These are phyloP conservation scores for Pristionchus maxplancki DNA, from an alignment of 2,888 invertebrate genomes.

Conservation along the genomic window DNA sequence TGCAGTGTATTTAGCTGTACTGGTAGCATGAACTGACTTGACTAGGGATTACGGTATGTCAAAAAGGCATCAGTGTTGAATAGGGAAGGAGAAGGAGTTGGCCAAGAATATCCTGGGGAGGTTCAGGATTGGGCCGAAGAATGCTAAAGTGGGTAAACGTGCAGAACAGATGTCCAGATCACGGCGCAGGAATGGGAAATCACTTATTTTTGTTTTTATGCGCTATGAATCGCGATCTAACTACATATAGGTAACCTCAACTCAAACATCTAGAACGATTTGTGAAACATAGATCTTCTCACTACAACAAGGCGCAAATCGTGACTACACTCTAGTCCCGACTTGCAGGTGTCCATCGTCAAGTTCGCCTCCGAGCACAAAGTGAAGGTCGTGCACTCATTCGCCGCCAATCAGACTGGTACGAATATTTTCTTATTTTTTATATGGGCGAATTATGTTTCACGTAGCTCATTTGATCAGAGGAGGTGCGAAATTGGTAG, in stretches of 20 bases:
- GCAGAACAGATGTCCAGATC: too few species aligned
- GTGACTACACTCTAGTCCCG: not conserved
- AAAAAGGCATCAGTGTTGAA: too few species aligned
- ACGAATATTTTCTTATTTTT: too few species aligned
- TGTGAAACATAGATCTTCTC: too few species aligned
- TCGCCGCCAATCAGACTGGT: slow-evolving; percentile 56
- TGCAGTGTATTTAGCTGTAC: not conserved
- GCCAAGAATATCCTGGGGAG: slow-evolving; percentile 62
- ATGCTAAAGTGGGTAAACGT: not conserved
- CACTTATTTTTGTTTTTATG: too few species aligned
- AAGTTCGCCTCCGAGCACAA: slow-evolving; percentile 69
- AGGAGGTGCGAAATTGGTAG: not conserved
- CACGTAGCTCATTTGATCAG: not conserved
- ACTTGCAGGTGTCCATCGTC: slow-evolving; percentile 58
- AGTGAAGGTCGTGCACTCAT: slow-evolving; percentile 64
- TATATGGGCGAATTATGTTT: not conserved
- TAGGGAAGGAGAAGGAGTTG: slow-evolving; percentile 68
- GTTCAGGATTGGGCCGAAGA: slow-evolving; percentile 61
- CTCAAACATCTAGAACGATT: not conserved
- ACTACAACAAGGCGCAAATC: too few species aligned
- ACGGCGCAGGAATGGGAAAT: too few species aligned
- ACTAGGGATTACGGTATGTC: too few species aligned
- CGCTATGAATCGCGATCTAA: too few species aligned
- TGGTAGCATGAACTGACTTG: too few species aligned
- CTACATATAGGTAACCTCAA: too few species aligned